These are phyloP conservation scores for Vanacampus margaritifer DNA, from an alignment of 2,113 vertebrate species.

Conservation along the genomic window DNA sequence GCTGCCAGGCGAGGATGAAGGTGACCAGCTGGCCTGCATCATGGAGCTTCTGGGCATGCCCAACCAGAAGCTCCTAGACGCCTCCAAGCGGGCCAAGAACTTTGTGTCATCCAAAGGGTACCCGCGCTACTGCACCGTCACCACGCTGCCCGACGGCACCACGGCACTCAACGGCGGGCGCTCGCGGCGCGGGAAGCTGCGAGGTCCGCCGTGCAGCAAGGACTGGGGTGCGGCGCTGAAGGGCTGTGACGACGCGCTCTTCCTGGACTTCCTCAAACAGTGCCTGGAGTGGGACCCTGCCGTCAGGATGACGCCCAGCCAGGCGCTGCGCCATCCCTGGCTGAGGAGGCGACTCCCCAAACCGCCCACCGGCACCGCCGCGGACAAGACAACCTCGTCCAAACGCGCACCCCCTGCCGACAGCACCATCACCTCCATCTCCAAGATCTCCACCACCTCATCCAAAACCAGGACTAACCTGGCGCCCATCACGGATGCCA, in stretches of 20 bases:
- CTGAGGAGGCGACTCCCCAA: conserved; percentile 91
- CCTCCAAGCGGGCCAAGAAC: conserved; percentile 95
- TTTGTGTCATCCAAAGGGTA: conserved; percentile 97
- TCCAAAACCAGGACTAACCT: conserved; percentile 96
- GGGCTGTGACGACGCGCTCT: conserved; percentile 91
- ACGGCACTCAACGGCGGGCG: conserved; percentile 86
- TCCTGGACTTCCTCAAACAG: conserved; percentile 97
- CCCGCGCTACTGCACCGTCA: conserved; percentile 93
- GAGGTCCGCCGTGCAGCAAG: conserved; percentile 89
- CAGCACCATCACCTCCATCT: conserved; percentile 87
- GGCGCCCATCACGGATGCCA: conserved; percentile 93
- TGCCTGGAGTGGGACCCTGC: conserved; percentile 97
- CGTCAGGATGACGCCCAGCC: conserved; percentile 88
- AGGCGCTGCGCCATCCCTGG: conserved; percentile 93
- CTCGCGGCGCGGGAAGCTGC: conserved; percentile 89
- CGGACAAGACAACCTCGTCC: conserved; percentile 82
- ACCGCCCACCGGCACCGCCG: conserved; percentile 74
- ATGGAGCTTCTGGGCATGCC: conserved; percentile 95
- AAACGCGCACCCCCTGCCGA: conserved; percentile 77
- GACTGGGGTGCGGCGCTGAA: conserved; percentile 90
- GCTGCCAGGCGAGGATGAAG: conserved; percentile 94
- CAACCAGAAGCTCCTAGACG: conserved; percentile 87
- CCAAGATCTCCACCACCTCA: conserved; percentile 89
- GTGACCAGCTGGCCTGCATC: conserved; percentile 96
- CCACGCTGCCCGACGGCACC: conserved; percentile 86